Evolutionary conservation across 2,797 vertebrate genomes (phyloP).

Genomic region (Rhyacichthys aspro): DNA sequence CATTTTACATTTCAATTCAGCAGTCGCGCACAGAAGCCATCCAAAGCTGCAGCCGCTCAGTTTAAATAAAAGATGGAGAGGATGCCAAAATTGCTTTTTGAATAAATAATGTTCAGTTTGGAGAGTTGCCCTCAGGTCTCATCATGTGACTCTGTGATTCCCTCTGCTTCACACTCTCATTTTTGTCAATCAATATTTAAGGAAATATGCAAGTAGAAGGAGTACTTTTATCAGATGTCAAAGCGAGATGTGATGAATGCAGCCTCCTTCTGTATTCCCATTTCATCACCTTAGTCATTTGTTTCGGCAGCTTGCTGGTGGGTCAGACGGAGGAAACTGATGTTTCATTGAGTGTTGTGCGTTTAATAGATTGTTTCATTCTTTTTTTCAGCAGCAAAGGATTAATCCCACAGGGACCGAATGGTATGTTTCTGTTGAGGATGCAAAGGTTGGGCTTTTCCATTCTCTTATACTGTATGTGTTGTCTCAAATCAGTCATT

Average conservation of each 20-base stretch:
- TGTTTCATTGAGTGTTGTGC: constrained; percentile 8
- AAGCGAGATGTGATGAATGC: too few species aligned
- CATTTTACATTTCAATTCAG: constrained; percentile 13
- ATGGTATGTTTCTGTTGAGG: background rate
- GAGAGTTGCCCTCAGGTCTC: constrained; percentile 9
- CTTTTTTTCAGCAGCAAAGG: background rate
- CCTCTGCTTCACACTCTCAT: background rate
- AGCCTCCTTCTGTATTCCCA: background rate
- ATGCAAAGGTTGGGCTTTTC: background rate
- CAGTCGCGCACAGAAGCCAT: constrained; percentile 7
- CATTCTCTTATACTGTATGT: background rate
- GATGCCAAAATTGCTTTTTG: constrained; percentile 32
- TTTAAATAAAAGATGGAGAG: constrained; percentile 43
- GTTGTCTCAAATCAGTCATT: background rate
- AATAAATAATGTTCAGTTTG: constrained; percentile 45
- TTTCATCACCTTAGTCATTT: constrained; percentile 6
- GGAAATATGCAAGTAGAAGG: background rate
- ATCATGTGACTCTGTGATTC: constrained; percentile 5
- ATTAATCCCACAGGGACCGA: background rate
- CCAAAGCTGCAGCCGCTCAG: constrained; percentile 22
- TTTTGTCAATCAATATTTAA: constrained; percentile 4
- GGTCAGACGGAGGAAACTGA: background rate
- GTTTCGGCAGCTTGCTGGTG: background rate
- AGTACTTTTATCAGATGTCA: too few species aligned
- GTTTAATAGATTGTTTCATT: background rate